Base-by-base conservation (phyloP, 2,113 vertebrate species). In the Sisor rabdophorus region DNA sequence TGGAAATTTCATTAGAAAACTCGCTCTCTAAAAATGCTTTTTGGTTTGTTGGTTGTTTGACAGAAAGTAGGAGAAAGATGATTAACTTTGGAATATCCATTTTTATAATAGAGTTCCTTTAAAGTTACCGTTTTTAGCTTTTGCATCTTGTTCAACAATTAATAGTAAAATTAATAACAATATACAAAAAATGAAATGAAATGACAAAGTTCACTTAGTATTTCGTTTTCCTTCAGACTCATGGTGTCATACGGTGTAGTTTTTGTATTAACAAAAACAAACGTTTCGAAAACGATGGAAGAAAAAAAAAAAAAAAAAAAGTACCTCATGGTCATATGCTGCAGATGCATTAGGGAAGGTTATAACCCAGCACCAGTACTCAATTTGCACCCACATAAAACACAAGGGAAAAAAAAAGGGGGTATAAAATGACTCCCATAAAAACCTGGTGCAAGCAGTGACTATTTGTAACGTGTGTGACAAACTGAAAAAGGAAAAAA, bases 61-160 rank as follows among this genome's bases (percentile, higher is more conserved):
- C 87, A 91, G 88, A 92, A 91, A 92, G 89, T 85, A 86, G 89
- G 86, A 89, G 86, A 69, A 69, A 69, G 47, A 69, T 69, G 65
- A 52, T 52, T 89, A 86, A 91, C 92, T 91, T 91, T 93, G 91
- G 91, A 92, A 91, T 92, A 91, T 7, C 89, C 89, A 90, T 87
- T 89, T 82, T 81, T 85, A 84, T 86, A 86, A 91, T 91, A 91
- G 90, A 89, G 81, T 89, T 90, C 77, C 89, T 90, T 91, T 90
- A 86, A 91, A 89, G 83, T 85, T 91, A 81, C 82, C 75, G 85
- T 91, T 90, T 91, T 90, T 87, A 89, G 83, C 40, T 87, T 91
- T 91, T 89, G 88, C 90, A 90, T 91, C 89, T 89, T 86, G 89
- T 91, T 90, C 91, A 92, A 92, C 89, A 90, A 92, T 91, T 86